Evolutionary conservation across 2,888 invertebrate species (phyloP).

Genomic region (Fissipunctia ypsillon): DNA sequence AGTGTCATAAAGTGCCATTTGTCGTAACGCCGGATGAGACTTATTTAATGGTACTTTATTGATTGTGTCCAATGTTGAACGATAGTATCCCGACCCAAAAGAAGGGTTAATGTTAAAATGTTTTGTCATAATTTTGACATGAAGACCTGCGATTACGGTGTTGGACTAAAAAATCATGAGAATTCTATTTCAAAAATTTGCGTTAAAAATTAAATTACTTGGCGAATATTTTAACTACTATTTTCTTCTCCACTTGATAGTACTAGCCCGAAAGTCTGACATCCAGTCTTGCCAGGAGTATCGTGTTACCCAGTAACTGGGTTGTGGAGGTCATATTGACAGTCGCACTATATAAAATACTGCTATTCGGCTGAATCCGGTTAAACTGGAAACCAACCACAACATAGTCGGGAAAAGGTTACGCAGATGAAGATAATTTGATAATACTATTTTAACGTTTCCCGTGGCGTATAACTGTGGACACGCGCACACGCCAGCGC

Average conservation of each 20-base stretch:
- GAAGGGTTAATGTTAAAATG: too few relatives aligned
- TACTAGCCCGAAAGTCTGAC: background rate
- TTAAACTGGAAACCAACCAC: too few relatives aligned
- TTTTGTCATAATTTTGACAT: background rate
- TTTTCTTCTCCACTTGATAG: background rate
- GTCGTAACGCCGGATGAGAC: conserved; percentile 57
- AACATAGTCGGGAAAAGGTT: background rate
- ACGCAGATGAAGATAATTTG: too few relatives aligned
- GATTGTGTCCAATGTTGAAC: conserved; percentile 36
- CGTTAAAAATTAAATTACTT: background rate
- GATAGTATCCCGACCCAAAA: background rate
- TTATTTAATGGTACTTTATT: conserved; percentile 35
- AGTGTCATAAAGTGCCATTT: conserved; percentile 54
- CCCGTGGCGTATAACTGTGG: conserved; percentile 18
- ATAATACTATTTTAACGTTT: background rate
- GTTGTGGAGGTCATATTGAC: background rate
- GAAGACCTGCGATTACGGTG: background rate
- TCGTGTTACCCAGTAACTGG: background rate
- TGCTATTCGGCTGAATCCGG: background rate
- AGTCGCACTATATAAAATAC: background rate
- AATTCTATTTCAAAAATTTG: background rate
- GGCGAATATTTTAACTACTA: background rate
- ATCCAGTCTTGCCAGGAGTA: background rate
- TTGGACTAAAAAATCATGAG: background rate
- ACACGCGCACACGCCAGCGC: background rate